A percentile compares a stretch with the other conserved stretches of the same genome.
These are phyloP conservation scores for Oophaga sylvatica DNA, from an alignment of 2,797 vertebrate species.

Conservation along the genomic window DNA sequence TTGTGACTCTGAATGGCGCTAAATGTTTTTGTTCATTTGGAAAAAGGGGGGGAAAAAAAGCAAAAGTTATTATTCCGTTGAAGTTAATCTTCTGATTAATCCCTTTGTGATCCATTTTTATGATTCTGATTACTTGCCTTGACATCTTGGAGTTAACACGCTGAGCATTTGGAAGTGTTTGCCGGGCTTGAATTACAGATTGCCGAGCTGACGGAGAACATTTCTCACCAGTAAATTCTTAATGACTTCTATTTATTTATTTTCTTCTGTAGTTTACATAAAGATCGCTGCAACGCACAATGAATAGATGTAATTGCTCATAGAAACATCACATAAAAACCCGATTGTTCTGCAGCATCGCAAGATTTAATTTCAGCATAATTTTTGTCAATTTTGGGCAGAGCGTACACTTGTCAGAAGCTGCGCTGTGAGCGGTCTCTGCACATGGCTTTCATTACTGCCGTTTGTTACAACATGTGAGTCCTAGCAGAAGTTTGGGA, in stretches of 20 bases:
- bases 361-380: constrained; percentile 49
- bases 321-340: constrained; percentile 49
- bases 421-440: constrained; percentile 27
- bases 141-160: constrained; percentile 5
- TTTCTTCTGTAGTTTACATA: constrained; percentile 8
- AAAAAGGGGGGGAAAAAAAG: background rate
- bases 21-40: constrained; percentile 18
- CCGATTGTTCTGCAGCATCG: constrained; percentile 31
- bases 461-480: constrained; percentile 18
- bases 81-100: constrained; percentile 24
- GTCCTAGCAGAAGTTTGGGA: background rate
- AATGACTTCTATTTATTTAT: constrained; percentile 30
- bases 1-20: background rate
- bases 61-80: background rate
- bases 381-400: constrained; percentile 51
- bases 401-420: constrained; percentile 22
- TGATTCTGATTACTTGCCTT: background rate
- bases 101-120: constrained; percentile 25
- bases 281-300: constrained; percentile 23
- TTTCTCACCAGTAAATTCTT: constrained; percentile 40
- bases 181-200: constrained; percentile 20
- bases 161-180: constrained; percentile 16
- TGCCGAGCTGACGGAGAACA: constrained; percentile 30
- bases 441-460: constrained; percentile 42
- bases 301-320: constrained; percentile 54